A percentile compares a stretch with the other conserved stretches of the same genome.
phyloP scores from a whole-genome alignment of 2,113 vertebrate species.

The Rhipidura dahli region DNA sequence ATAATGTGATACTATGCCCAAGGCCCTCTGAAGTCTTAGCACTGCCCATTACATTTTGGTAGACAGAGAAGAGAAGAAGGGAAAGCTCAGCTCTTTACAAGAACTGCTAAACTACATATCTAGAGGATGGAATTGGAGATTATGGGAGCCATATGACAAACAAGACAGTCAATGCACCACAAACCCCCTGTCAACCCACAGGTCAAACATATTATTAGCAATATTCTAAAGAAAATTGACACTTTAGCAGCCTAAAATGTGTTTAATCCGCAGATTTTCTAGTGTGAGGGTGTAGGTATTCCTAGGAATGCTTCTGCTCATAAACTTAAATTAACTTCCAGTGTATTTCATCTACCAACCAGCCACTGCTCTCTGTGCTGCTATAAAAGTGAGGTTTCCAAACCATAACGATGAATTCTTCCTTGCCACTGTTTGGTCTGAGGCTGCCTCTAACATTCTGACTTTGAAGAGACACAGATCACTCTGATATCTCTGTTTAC shows the following conservation, averaged over 20 bases:
- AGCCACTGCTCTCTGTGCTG: background rate
- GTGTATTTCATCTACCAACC: background rate
- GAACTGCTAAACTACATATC: background rate
- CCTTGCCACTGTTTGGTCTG: background rate
- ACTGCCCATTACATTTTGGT: background rate
- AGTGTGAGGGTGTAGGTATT: background rate
- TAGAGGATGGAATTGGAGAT: background rate
- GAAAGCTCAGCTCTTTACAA: background rate
- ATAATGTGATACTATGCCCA: slow-evolving; percentile 21
- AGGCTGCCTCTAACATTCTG: background rate
- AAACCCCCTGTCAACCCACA: background rate
- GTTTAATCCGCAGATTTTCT: background rate
- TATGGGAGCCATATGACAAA: background rate
- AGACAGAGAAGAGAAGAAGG: background rate
- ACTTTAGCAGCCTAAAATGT: background rate
- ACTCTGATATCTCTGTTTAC: background rate
- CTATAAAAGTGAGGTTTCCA: background rate
- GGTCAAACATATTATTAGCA: background rate
- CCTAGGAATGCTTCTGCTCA: background rate
- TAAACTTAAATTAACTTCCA: background rate
- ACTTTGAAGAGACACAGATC: background rate
- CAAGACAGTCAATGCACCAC: background rate
- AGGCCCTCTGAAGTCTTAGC: background rate
- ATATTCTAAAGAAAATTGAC: background rate
- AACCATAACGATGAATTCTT: background rate